These are phyloP conservation scores for Lasioglossum zephyrum DNA, from an alignment of 2,888 invertebrate species.

Conservation along the genomic window DNA sequence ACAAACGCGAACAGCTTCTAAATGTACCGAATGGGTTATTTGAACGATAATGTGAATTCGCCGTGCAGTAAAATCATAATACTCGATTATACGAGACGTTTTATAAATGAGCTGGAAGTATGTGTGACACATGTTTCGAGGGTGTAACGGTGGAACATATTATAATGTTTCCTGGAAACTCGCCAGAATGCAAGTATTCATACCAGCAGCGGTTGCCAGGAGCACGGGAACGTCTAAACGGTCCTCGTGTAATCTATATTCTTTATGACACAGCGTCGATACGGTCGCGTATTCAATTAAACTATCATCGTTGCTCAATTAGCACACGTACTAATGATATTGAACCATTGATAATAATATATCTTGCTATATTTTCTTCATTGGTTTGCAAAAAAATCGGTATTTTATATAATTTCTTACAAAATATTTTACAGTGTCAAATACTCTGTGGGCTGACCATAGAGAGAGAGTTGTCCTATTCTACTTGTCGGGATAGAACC, in stretches of 20 bases:
- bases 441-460: background rate
- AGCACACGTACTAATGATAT: background rate
- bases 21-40: slow-evolving; percentile 24
- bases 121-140: slow-evolving; percentile 58
- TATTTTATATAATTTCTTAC: background rate
- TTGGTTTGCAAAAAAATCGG: background rate
- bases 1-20: slow-evolving; percentile 4
- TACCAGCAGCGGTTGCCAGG: slow-evolving; percentile 52
- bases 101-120: slow-evolving; percentile 55
- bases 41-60: slow-evolving; percentile 35
- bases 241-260: slow-evolving; percentile 39
- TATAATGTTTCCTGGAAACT: slow-evolving; percentile 63
- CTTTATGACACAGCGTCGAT: slow-evolving; percentile 16
- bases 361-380: background rate
- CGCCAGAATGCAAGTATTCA: slow-evolving; percentile 62
- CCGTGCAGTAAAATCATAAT: slow-evolving; percentile 21
- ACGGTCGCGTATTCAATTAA: slow-evolving; percentile 45
- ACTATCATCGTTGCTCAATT: slow-evolving; percentile 51
- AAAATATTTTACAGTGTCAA: background rate
- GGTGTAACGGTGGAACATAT: slow-evolving; percentile 55
- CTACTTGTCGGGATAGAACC: background rate
- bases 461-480: background rate
- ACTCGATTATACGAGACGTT: slow-evolving; percentile 44
- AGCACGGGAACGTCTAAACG: slow-evolving; percentile 57
- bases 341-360: background rate